Conservation (phyloP, 2,113 vertebrate species). For the Brachypteracias leptosomus region DNA sequence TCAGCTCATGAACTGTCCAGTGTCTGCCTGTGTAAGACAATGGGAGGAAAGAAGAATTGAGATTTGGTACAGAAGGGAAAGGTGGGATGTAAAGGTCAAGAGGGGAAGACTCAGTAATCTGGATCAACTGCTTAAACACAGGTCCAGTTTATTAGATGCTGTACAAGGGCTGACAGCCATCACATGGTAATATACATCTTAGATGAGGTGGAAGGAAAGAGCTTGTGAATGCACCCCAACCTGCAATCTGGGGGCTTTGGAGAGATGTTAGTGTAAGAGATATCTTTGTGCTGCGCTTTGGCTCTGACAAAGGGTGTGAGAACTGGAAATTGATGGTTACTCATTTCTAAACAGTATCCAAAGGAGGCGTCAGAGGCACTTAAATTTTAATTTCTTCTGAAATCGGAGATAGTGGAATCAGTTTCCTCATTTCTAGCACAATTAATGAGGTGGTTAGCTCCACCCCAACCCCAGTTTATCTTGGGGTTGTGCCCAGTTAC, state of each 20-base stretch:
- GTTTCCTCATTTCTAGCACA: not conserved
- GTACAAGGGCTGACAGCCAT: not conserved
- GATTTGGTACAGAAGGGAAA: not conserved
- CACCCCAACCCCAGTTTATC: not conserved
- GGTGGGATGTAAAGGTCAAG: not conserved
- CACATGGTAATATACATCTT: not conserved
- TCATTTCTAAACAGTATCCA: not conserved
- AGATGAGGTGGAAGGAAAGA: not conserved
- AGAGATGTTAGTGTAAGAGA: not conserved
- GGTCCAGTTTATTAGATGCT: not conserved
- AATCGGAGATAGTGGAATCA: not conserved
- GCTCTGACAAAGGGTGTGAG: not conserved
- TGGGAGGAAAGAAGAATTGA: fast-evolving
- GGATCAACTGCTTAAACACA: not conserved
- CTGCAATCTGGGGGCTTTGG: not conserved
- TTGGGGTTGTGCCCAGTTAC: not conserved
- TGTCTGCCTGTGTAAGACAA: not conserved
- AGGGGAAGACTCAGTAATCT: not conserved
- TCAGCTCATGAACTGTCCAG: not conserved
- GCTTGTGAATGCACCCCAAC: not conserved
- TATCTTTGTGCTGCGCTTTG: not conserved
- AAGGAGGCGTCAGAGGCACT: not conserved
- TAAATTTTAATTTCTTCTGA: not conserved
- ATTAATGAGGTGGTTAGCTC: slow-evolving; percentile 25
- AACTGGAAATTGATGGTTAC: not conserved